Percentiles rank a stretch among this genome's conserved stretches.
Conservation (phyloP, 2,888 invertebrate species). For the Troides helena region DNA sequence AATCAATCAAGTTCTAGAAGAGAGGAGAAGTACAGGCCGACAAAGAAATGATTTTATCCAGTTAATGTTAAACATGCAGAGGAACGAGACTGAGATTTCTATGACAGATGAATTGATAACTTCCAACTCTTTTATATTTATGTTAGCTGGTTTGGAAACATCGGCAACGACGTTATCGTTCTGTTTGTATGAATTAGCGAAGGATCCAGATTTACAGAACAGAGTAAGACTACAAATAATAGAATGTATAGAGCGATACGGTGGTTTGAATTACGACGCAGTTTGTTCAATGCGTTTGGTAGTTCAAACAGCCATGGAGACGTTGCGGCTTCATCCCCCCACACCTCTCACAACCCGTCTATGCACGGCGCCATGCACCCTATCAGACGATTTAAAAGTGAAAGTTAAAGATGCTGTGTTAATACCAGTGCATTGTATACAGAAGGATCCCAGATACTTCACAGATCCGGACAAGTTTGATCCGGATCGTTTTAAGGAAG, state of each 20-base stretch:
- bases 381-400: conserved; percentile 53
- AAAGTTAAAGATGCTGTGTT: conserved; percentile 62
- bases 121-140: conserved; percentile 76
- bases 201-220: conserved; percentile 62
- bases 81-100: conserved; percentile 53
- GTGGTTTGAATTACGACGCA: conserved; percentile 65
- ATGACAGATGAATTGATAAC: conserved; percentile 75
- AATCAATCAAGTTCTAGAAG: conserved; percentile 65
- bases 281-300: conserved; percentile 62
- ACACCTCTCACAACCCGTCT: conserved; percentile 69
- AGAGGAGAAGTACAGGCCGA: conserved; percentile 56
- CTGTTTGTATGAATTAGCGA: conserved; percentile 70
- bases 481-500: conserved; percentile 63
- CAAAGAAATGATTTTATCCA: conserved; percentile 70
- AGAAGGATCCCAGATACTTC: conserved; percentile 63
- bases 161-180: conserved; percentile 70
- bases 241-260: conserved; percentile 53
- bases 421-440: conserved; percentile 68
- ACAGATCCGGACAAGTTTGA: conserved; percentile 67
- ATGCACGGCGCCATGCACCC: conserved; percentile 62
- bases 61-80: conserved; percentile 72
- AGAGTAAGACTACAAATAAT: conserved; percentile 56
- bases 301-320: conserved; percentile 58
- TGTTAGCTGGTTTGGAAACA: conserved; percentile 73
- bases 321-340: conserved; percentile 67